Evolutionary conservation across 2,113 vertebrate genomes (phyloP).

Genomic region (Neolamprologus kungweensis): DNA sequence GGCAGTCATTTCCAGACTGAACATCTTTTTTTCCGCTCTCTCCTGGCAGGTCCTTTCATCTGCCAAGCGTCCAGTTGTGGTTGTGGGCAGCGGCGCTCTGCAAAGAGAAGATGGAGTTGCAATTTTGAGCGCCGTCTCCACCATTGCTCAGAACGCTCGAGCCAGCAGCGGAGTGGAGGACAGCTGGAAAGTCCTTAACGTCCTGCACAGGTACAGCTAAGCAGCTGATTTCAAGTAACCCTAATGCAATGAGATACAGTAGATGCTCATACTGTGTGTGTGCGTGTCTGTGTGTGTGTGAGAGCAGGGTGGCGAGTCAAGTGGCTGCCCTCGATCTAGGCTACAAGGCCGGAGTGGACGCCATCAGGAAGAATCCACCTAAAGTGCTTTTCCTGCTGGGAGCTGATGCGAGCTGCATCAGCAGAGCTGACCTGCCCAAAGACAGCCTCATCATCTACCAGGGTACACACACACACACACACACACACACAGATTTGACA

Average conservation of each 20-base stretch:
- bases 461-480: conserved; percentile 62
- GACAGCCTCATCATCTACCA: conserved; percentile 92
- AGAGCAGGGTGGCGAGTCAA: conserved; percentile 90
- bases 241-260: neutral
- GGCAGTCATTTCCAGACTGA: neutral
- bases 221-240: neutral
- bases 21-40: rapidly evolving
- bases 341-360: conserved; percentile 92
- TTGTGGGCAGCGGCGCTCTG: conserved; percentile 87
- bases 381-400: conserved; percentile 90
- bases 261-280: neutral
- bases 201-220: conserved; percentile 85
- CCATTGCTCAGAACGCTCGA: conserved; percentile 83
- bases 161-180: conserved; percentile 74
- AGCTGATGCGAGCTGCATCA: conserved; percentile 87
- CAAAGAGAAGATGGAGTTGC: conserved; percentile 87
- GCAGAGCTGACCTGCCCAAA: conserved; percentile 87
- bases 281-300: neutral
- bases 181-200: conserved; percentile 94
- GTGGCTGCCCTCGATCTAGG: conserved; percentile 95
- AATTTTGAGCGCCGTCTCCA: conserved; percentile 80
- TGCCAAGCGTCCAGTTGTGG: conserved; percentile 85
- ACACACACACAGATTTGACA: neutral
- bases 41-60: conserved; percentile 72
- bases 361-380: conserved; percentile 84